Percentiles rank a stretch among this genome's conserved stretches.
phyloP scores from a whole-genome alignment of 2,113 vertebrate species.

The Eretmochelys imbricata region DNA sequence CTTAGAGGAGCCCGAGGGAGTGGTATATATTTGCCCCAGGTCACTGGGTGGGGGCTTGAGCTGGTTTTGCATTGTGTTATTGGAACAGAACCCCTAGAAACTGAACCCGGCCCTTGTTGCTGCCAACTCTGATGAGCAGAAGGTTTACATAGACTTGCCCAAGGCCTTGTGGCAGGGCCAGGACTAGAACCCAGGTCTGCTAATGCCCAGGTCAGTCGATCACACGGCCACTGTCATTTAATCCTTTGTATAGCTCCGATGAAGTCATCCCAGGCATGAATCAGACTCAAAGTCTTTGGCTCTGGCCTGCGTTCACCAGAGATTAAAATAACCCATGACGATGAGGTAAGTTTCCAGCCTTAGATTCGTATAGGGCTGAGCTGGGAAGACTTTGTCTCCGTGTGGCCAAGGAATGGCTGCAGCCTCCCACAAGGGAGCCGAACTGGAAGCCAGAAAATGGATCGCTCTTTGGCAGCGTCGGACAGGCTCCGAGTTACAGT shows the following conservation, averaged over 20 bases:
- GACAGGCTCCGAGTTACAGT: slow-evolving; percentile 42
- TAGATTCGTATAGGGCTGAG: background rate
- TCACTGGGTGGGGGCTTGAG: too few relatives aligned
- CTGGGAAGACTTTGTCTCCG: slow-evolving; percentile 50
- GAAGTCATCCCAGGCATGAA: background rate
- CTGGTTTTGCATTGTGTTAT: too few relatives aligned
- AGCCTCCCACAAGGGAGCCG: slow-evolving; percentile 62
- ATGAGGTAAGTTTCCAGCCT: slow-evolving; percentile 65
- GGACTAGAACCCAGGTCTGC: background rate
- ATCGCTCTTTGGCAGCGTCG: background rate
- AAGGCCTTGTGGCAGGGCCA: background rate
- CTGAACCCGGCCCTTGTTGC: too few relatives aligned
- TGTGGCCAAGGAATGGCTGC: slow-evolving; percentile 31
- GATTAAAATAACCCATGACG: background rate
- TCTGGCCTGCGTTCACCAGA: background rate
- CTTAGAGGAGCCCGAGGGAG: too few relatives aligned
- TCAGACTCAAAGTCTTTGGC: slow-evolving; percentile 22
- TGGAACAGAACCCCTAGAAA: too few relatives aligned
- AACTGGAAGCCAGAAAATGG: slow-evolving; percentile 24
- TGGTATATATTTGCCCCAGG: too few relatives aligned
- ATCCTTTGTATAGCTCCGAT: background rate
- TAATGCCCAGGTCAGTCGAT: accelerated
- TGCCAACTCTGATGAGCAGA: too few relatives aligned
- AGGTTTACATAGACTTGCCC: background rate
- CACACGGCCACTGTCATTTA: background rate